Conservation (phyloP, 2,888 invertebrate genomes). For the Drosophila fungiperda region DNA sequence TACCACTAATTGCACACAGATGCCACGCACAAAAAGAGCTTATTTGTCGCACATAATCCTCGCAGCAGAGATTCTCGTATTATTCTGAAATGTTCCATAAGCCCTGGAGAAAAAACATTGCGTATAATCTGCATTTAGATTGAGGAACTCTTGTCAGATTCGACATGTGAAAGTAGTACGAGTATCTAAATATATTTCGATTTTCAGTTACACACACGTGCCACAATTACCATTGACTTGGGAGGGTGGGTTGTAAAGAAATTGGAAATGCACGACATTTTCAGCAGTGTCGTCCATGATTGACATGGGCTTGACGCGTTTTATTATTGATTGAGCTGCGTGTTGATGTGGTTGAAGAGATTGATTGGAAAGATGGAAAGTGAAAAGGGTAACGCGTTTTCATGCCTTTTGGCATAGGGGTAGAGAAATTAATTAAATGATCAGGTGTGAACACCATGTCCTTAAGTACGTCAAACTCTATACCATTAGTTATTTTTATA, state of each 20-base stretch:
- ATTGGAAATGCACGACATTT: slow-evolving; percentile 34
- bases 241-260: background rate
- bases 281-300: slow-evolving; percentile 26
- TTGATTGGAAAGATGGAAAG: background rate
- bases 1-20: slow-evolving; percentile 60
- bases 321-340: slow-evolving; percentile 48
- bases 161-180: slow-evolving; percentile 22
- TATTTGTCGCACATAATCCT: slow-evolving; percentile 33
- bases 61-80: slow-evolving; percentile 15
- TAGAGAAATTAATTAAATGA: slow-evolving; percentile 29
- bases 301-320: slow-evolving; percentile 45
- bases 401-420: slow-evolving; percentile 8
- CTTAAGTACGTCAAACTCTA: slow-evolving; percentile 27
- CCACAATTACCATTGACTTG: slow-evolving; percentile 31
- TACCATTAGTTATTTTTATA: slow-evolving; percentile 31
- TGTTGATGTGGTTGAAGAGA: background rate
- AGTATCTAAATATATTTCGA: slow-evolving; percentile 2
- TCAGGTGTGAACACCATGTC: slow-evolving; percentile 43
- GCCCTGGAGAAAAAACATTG: slow-evolving; percentile 30
- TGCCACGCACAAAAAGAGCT: slow-evolving; percentile 12
- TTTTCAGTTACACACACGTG: slow-evolving; percentile 4
- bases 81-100: slow-evolving; percentile 12
- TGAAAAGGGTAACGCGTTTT: background rate
- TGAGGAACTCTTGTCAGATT: slow-evolving; percentile 54
- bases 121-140: slow-evolving; percentile 48